Evolutionary conservation across 1,140 invertebrate species (phyloP), one percentile per base, ranked within the genome.

Genomic region (Liolophura sinensis): DNA sequence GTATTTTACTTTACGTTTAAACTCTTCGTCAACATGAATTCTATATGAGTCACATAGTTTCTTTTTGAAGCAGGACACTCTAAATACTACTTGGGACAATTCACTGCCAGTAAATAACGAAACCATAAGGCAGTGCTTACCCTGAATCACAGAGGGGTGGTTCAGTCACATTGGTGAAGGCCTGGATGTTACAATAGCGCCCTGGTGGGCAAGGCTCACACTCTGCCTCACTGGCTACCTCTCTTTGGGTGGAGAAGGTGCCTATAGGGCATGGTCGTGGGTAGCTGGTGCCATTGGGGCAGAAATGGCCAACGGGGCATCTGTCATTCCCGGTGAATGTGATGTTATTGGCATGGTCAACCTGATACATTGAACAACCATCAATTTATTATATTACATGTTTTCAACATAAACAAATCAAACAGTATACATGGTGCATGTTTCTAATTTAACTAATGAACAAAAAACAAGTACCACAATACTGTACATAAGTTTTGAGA

Each of bases 151-250:
- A 82, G 25, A 74, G 65, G 16, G 78, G 78, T 50, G 79, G 76
- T 15, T 69, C 64, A 5, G 72, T 72, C 14, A 69, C 65, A 40
- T 72, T 75, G 18, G 74, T 73, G 51, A 75, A 81, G 51, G 79
- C 78, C 50, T 69, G 68, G 12, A 73, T 66, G 68, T 77, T 89
- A 87, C 61, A 88, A 86, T 65, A 92, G 90, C 51, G 86, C 91
- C 78, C 81, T 54, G 67, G 70, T 50, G 70, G 74, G 65, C 79
- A 82, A 5, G 69, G 72, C 50, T 76, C 72, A 70, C 80, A 82
- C n/a, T 73, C 78, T 14, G 52, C 65, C 24, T 67, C 72, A 15
- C 50, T 48, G 7, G 69, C 71, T 3, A 82, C 74, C 51, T 73
- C 66, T 40, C 58, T 57, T 22, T 69, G 65, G 16, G 65, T 72